Conservation (phyloP, 2,888 invertebrate species). For the Papilio protenor region DNA sequence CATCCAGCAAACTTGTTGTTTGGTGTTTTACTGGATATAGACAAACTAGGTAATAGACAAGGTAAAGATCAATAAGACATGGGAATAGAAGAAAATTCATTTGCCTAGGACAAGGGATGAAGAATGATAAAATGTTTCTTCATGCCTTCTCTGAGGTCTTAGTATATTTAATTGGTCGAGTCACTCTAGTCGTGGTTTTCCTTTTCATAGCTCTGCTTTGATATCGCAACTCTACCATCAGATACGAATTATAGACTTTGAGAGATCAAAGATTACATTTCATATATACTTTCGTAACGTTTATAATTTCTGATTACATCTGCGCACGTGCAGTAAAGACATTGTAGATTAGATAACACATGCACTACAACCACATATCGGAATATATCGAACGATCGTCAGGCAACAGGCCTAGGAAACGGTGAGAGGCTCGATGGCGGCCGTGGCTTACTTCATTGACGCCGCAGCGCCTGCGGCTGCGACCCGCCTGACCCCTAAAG, state of each 20-base stretch:
- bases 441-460: constrained; percentile 75
- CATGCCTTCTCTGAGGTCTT: no score
- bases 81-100: no score
- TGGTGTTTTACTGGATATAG: no score
- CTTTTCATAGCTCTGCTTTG: not conserved
- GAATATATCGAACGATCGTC: constrained; percentile 40
- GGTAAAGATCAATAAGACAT: no score
- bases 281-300: constrained; percentile 1
- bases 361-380: not conserved
- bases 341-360: constrained; percentile 15
- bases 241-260: not conserved
- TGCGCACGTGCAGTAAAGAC: constrained; percentile 21
- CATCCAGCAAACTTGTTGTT: no score
- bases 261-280: not conserved
- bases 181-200: no score
- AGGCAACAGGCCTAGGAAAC: constrained; percentile 47
- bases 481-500: constrained; percentile 66
- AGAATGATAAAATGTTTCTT: no score
- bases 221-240: not conserved
- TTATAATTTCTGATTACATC: constrained; percentile 12
- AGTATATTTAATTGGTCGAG: no score
- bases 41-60: no score
- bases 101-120: no score
- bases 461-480: constrained; percentile 57
- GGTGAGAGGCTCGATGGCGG: constrained; percentile 70